Percentiles rank a stretch among this genome's conserved stretches.
These are phyloP conservation scores for Eupithecia dodoneata DNA, from an alignment of 2,888 invertebrate genomes.

Conservation along the genomic window DNA sequence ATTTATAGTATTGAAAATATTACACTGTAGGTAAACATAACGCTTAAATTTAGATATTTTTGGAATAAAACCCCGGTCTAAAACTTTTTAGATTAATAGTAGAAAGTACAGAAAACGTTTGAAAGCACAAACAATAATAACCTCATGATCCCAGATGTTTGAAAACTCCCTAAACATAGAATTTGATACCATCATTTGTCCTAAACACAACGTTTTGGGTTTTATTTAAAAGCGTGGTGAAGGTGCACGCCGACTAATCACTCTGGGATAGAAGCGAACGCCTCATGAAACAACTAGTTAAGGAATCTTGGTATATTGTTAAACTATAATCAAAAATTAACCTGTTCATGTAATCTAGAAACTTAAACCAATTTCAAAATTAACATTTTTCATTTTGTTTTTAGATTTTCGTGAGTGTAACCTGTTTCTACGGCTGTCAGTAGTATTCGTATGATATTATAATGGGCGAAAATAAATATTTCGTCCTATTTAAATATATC, in stretches of 20 bases:
- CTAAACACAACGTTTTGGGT: slow-evolving; percentile 27
- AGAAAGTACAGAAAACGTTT: neutral
- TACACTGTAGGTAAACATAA: too few species aligned
- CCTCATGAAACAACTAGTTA: neutral
- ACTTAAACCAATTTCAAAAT: too few species aligned
- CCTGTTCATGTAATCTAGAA: neutral
- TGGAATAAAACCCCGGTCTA: neutral
- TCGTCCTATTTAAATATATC: too few species aligned
- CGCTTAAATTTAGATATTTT: neutral
- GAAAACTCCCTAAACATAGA: slow-evolving; percentile 23
- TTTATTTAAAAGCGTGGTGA: slow-evolving; percentile 11
- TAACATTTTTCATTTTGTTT: too few species aligned
- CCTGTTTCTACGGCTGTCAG: too few species aligned
- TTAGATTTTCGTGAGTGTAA: too few species aligned
- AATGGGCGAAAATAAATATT: too few species aligned
- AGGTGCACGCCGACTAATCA: neutral
- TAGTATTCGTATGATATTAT: too few species aligned
- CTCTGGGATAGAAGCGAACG: neutral
- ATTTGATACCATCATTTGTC: slow-evolving; percentile 33
- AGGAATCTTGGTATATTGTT: neutral
- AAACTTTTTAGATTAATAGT: neutral
- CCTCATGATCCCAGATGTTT: slow-evolving; percentile 11
- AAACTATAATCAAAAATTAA: neutral
- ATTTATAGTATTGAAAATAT: too few species aligned
- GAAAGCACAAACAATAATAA: slow-evolving; percentile 11